A percentile compares a stretch with the other conserved stretches of the same genome.
Conservation (phyloP, 2,888 invertebrate species). For the Nymphalis urticae region DNA sequence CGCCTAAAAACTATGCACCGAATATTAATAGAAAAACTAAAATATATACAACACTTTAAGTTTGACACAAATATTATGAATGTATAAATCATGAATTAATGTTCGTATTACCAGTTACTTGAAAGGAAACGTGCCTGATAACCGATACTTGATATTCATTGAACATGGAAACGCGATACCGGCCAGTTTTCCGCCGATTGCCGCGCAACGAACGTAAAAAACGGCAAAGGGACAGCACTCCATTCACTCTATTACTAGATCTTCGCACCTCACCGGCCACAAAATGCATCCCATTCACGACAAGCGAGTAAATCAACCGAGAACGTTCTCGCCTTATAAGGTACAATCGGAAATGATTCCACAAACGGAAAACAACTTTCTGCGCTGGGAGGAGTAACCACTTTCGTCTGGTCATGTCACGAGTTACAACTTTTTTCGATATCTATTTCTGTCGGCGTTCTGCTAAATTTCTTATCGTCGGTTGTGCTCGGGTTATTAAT, state of each 20-base stretch:
- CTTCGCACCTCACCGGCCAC: slow-evolving; percentile 74
- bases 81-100: slow-evolving; percentile 6
- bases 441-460: slow-evolving; percentile 67
- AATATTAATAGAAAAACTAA: slow-evolving; percentile 18
- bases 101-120: slow-evolving; percentile 34
- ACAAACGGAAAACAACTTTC: slow-evolving; percentile 78
- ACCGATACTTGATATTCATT: slow-evolving; percentile 42
- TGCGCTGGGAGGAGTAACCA: slow-evolving; percentile 69
- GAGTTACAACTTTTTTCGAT: slow-evolving; percentile 75
- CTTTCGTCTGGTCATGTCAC: slow-evolving; percentile 68
- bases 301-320: slow-evolving; percentile 77
- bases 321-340: slow-evolving; percentile 60
- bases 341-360: slow-evolving; percentile 60
- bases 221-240: slow-evolving; percentile 52
- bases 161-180: slow-evolving; percentile 52
- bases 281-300: slow-evolving; percentile 78
- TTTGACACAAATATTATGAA: neutral
- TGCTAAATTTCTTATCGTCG: slow-evolving; percentile 40
- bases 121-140: slow-evolving; percentile 39
- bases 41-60: neutral
- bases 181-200: slow-evolving; percentile 52
- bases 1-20: neutral
- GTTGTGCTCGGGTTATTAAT: slow-evolving; percentile 26
- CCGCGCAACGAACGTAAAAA: slow-evolving; percentile 41
- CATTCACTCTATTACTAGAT: slow-evolving; percentile 72